phyloP scores from a whole-genome alignment of 1,140 invertebrate species.

The Nebria ingens region DNA sequence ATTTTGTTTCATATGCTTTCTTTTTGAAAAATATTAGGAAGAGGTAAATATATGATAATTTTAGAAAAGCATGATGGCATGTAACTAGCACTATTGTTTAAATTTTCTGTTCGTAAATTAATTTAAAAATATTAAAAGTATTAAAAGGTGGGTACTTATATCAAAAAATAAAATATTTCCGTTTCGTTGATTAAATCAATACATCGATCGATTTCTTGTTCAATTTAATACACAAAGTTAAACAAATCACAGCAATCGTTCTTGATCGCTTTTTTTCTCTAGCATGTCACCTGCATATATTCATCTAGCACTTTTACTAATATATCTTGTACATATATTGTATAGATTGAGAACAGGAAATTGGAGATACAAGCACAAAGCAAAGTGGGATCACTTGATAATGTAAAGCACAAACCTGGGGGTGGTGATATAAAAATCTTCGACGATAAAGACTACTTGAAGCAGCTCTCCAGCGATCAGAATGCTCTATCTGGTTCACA shows the following conservation, averaged over 20 bases:
- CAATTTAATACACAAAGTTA: too few relatives aligned
- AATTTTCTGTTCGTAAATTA: neutral
- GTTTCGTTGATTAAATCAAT: neutral
- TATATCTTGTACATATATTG: slow-evolving; percentile 34
- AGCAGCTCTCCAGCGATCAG: slow-evolving; percentile 59
- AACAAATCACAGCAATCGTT: too few relatives aligned
- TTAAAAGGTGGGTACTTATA: neutral
- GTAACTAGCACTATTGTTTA: neutral
- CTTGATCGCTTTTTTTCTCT: neutral
- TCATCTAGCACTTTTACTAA: slow-evolving; percentile 2
- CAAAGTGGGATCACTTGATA: slow-evolving; percentile 86
- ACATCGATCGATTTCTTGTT: too few relatives aligned
- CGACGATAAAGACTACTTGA: slow-evolving; percentile 87
- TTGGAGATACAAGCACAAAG: slow-evolving; percentile 75
- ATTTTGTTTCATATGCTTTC: neutral
- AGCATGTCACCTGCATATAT: neutral
- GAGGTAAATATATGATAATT: neutral
- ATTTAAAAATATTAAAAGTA: neutral
- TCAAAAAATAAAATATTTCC: neutral
- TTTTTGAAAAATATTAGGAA: neutral
- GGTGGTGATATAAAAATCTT: slow-evolving; percentile 91
- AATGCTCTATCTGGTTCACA: slow-evolving; percentile 53
- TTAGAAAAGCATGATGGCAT: too few relatives aligned
- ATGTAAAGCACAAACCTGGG: slow-evolving; percentile 85
- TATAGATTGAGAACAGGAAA: slow-evolving; percentile 84